phyloP scores from a whole-genome alignment of 2,888 invertebrate species.

The Sinhomidia bicolor region DNA sequence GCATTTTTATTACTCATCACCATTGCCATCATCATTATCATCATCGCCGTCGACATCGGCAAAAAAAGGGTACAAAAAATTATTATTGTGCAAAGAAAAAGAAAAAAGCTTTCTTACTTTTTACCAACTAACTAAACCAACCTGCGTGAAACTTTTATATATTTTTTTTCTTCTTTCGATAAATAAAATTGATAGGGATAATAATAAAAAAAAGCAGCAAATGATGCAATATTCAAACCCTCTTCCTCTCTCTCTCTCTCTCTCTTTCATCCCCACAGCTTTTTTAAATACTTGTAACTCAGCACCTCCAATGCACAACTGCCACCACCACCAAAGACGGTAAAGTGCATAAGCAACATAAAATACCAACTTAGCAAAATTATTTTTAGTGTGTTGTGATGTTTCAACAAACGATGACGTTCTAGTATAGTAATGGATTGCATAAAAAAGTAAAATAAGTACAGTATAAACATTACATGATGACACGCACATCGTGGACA shows the following conservation, averaged over 20 bases:
- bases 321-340: too few relatives aligned
- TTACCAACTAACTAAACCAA: neutral
- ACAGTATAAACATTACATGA: too few relatives aligned
- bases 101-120: neutral
- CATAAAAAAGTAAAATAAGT: too few relatives aligned
- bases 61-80: neutral
- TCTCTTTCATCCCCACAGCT: neutral
- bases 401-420: neutral
- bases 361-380: neutral
- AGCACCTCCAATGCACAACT: neutral
- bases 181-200: neutral
- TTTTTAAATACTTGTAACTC: neutral
- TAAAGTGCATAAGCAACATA: too few relatives aligned
- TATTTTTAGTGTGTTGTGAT: neutral
- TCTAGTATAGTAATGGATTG: neutral
- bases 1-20: constrained; percentile 48
- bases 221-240: too few relatives aligned
- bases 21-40: neutral
- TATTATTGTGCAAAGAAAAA: neutral
- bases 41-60: neutral
- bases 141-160: constrained; percentile 10
- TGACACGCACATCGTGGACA: too few relatives aligned
- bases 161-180: neutral
- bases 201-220: neutral
- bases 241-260: too few relatives aligned